Base-by-base conservation (phyloP, 2,113 vertebrate genomes). In the Phaethon lepturus region DNA sequence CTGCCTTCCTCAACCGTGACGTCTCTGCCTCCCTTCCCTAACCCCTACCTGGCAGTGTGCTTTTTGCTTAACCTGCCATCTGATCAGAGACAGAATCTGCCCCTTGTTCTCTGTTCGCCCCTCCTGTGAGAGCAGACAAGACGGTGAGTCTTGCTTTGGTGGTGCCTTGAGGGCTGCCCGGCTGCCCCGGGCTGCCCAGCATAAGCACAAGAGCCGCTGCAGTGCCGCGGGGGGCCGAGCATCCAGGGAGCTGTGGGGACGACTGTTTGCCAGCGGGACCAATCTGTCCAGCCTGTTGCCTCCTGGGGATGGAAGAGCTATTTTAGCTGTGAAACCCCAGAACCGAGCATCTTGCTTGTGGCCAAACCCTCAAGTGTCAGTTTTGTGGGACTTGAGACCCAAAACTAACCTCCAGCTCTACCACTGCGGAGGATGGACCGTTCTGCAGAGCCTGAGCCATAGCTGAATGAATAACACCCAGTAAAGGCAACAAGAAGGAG, bases 401-500 rank as follows among this genome's bases (percentile, higher is more conserved):
- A 9, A 4, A 44, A 17, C 28, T 33, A 11, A 35, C 17, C 14
- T 26, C 5, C 38, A 87, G 7, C 10, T 63, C 42, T 19, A 17
- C 2, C 38, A 9, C 28, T 1, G 2, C 55, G 26, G 75, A 56
- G 75, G 23, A 40, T 17, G 29, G 52, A 47, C 22, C 0, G 2
- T 45, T 58, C 75, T 31, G 14, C 0, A 0, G 18, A 73, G 26
- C 31, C 47, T 45, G 40, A 35, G 44, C 26, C 31, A 4, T 0
- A 29, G 53, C 62, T 1, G 1, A 33, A 5, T 6, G 13, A 91
- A 0, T 9, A 55, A 33, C 26, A 31, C 4, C 15, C 9, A 0
- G 25, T 2, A 53, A 76, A 89, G 40, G 33, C 66, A 52, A 11
- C 0, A 3, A 72, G 49, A 35, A 33, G 35, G 29, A 74, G 50